Conservation (phyloP, 2,888 invertebrate genomes). For the Chamaedrilus cognettii region DNA sequence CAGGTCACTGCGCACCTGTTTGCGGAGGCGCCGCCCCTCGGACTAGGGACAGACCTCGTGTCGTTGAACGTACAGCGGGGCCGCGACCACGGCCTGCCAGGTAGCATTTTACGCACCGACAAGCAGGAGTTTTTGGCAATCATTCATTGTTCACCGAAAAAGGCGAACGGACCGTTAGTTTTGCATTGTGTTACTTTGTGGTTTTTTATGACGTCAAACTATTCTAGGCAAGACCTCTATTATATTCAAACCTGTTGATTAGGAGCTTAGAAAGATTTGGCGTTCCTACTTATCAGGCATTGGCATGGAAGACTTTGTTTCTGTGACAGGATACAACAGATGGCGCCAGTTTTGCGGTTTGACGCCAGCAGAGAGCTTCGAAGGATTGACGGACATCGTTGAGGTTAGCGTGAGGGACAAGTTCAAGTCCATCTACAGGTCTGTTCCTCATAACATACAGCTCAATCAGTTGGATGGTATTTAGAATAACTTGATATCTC, state of each 20-base stretch:
- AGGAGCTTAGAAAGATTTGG: too few relatives aligned
- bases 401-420: slow-evolving; percentile 1
- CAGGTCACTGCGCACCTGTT: slow-evolving; percentile 31
- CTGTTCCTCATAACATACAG: too few relatives aligned
- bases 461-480: too few relatives aligned
- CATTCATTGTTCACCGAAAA: not conserved
- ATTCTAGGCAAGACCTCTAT: too few relatives aligned
- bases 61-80: slow-evolving; percentile 87
- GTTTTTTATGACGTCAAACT: too few relatives aligned
- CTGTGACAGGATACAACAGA: slow-evolving; percentile 65
- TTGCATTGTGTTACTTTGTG: too few relatives aligned
- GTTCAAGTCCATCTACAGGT: slow-evolving; percentile 15
- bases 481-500: too few relatives aligned
- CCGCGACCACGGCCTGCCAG: slow-evolving; percentile 81
- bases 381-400: slow-evolving; percentile 20
- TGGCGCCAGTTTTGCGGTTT: slow-evolving; percentile 65
- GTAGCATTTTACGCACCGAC: slow-evolving; percentile 12
- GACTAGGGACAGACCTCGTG: slow-evolving; percentile 72
- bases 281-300: too few relatives aligned
- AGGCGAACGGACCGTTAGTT: too few relatives aligned
- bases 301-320: too few relatives aligned
- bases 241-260: too few relatives aligned
- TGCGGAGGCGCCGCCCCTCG: slow-evolving; percentile 29
- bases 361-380: slow-evolving; percentile 25
- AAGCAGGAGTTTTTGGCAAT: not conserved